These are phyloP conservation scores for Hirtodrosophila cameraria DNA, from an alignment of 2,888 invertebrate species.

Conservation along the genomic window DNA sequence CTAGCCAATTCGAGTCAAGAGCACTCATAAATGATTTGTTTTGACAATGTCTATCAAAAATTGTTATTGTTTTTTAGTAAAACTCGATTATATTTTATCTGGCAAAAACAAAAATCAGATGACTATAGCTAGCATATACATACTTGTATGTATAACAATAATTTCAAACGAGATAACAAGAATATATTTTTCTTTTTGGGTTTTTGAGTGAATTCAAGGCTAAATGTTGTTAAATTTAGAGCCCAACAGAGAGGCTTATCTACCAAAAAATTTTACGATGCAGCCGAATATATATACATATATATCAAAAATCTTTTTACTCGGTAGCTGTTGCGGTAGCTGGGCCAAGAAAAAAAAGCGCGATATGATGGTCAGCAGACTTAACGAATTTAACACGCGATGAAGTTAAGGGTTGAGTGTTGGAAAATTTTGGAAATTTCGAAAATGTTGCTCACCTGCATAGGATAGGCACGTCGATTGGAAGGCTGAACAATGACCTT, in stretches of 20 bases:
- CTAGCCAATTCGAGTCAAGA: too few species aligned
- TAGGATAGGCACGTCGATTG: slow-evolving; percentile 98
- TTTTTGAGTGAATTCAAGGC: slow-evolving; percentile 56
- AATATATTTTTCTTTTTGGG: slow-evolving; percentile 5
- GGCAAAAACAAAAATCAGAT: slow-evolving; percentile 14
- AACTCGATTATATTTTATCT: slow-evolving; percentile 32
- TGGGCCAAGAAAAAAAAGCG: not conserved
- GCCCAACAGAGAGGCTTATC: slow-evolving; percentile 54
- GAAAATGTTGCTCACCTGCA: slow-evolving; percentile 87
- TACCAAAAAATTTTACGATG: slow-evolving; percentile 52
- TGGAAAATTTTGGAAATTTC: too few species aligned
- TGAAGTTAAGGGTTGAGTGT: too few species aligned
- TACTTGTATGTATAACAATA: slow-evolving; percentile 15
- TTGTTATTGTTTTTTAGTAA: slow-evolving; percentile 21
- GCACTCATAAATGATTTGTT: slow-evolving; percentile 16
- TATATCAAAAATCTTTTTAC: not conserved
- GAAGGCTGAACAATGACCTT: slow-evolving; percentile 99
- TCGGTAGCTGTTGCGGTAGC: slow-evolving; percentile 12
- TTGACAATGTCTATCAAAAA: slow-evolving; percentile 29
- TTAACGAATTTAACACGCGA: not conserved
- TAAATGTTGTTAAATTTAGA: slow-evolving; percentile 56
- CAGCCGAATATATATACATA: slow-evolving; percentile 14
- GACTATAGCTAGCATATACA: not conserved
- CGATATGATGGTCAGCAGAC: not conserved
- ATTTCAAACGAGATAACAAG: slow-evolving; percentile 23